phyloP scores from a whole-genome alignment of 2,888 invertebrate species.

The Belgica antarctica region DNA sequence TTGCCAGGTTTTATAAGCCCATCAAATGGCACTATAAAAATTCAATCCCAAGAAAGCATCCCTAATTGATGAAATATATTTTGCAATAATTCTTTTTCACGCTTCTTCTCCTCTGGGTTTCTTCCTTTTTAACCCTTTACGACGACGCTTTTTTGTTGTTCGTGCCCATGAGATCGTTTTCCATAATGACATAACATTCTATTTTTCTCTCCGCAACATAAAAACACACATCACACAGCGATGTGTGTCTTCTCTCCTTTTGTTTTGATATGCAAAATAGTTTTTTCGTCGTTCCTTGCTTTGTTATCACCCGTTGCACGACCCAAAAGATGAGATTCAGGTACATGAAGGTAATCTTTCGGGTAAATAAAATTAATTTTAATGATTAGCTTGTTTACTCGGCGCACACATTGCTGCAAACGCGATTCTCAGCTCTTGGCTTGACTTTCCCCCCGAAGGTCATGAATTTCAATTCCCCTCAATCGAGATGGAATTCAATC shows the following conservation, averaged over 20 bases:
- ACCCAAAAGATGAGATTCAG: conserved; percentile 16
- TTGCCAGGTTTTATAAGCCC: conserved; percentile 28
- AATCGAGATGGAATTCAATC: background rate
- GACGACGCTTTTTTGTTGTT: background rate
- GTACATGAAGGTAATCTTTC: conserved; percentile 32
- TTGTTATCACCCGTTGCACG: conserved; percentile 15
- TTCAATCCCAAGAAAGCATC: conserved; percentile 33
- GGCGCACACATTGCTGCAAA: background rate
- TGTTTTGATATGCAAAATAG: conserved; percentile 43
- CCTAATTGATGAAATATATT: conserved; percentile 43
- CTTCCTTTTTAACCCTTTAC: conserved; percentile 24
- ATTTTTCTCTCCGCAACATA: conserved; percentile 37
- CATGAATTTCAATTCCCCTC: background rate
- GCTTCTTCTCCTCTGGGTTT: conserved; percentile 23
- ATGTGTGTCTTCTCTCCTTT: conserved; percentile 24
- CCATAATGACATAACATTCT: conserved; percentile 43
- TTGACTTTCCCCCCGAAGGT: conserved; percentile 22
- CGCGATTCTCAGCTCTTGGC: background rate
- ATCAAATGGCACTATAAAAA: conserved; percentile 7
- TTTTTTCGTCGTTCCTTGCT: conserved; percentile 33
- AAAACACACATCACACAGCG: conserved; percentile 8
- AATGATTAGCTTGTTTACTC: conserved; percentile 33
- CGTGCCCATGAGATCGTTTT: conserved; percentile 44
- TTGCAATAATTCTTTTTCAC: conserved; percentile 38
- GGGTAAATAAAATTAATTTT: conserved; percentile 37